These are phyloP conservation scores for Phalacrocorax carbo DNA, from an alignment of 2,113 vertebrate species.

Conservation along the genomic window DNA sequence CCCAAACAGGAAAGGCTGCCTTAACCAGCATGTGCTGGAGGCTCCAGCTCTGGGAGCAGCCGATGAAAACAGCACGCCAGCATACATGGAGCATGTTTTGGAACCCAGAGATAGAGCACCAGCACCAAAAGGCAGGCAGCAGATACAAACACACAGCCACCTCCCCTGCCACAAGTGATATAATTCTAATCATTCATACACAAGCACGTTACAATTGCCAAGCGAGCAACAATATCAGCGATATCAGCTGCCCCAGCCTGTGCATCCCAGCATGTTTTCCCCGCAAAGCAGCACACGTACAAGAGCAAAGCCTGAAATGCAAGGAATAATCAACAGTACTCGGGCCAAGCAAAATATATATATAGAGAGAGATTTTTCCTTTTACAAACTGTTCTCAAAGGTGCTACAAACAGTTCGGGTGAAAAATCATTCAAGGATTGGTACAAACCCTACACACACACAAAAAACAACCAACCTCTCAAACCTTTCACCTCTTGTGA, in stretches of 20 bases:
- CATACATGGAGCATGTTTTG: slow-evolving; percentile 14
- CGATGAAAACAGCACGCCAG: not conserved
- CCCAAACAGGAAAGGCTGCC: slow-evolving; percentile 55
- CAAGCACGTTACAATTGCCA: not conserved
- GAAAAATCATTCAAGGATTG: not conserved
- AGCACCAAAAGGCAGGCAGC: not conserved
- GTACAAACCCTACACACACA: not conserved
- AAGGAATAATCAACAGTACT: not conserved
- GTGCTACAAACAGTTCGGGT: not conserved
- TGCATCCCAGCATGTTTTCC: not conserved
- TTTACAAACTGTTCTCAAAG: not conserved
- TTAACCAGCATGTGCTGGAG: not conserved
- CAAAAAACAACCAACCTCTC: not conserved
- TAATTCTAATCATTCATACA: not conserved
- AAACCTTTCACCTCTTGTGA: not conserved
- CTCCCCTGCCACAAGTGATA: not conserved
- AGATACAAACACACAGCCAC: not conserved
- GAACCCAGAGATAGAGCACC: not conserved
- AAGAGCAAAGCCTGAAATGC: not conserved
- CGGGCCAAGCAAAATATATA: not conserved
- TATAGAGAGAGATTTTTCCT: accelerated
- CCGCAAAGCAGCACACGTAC: not conserved
- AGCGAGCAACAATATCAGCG: not conserved
- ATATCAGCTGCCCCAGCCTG: not conserved
- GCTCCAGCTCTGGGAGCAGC: not conserved